Percentiles rank a stretch among this genome's conserved stretches.
Evolutionary conservation across 1,140 invertebrate species (phyloP).

Genomic region (Melitaea cinxia): DNA sequence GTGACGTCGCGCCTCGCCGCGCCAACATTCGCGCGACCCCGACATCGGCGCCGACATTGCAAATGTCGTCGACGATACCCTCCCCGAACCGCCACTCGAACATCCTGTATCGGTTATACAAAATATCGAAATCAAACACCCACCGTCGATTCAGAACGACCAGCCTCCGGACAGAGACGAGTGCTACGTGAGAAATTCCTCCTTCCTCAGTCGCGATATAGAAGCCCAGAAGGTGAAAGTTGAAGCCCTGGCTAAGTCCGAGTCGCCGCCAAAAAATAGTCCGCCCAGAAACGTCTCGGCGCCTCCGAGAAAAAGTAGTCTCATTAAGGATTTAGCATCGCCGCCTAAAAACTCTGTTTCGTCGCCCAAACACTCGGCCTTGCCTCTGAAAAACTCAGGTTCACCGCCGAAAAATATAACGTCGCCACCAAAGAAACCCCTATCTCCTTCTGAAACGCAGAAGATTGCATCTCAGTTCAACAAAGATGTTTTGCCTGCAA

Average conservation of each 20-base stretch:
- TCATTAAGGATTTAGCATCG: constrained; percentile 29
- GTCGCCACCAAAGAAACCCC: constrained; percentile 27
- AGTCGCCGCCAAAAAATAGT: constrained; percentile 32
- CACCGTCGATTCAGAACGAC: constrained; percentile 14
- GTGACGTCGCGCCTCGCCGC: constrained; percentile 78
- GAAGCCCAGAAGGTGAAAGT: constrained; percentile 54
- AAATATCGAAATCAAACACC: constrained; percentile 25
- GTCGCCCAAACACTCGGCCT: constrained; percentile 32
- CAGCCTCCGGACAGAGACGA: constrained; percentile 32
- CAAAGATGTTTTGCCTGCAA: constrained; percentile 27
- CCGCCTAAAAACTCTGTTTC: constrained; percentile 27
- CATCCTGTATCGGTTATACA: not conserved
- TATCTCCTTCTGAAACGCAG: constrained; percentile 29
- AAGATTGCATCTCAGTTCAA: constrained; percentile 35
- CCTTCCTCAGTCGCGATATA: constrained; percentile 61
- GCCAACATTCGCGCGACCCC: constrained; percentile 35
- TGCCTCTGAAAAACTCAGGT: constrained; percentile 23
- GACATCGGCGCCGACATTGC: constrained; percentile 10
- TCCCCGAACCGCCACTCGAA: not conserved
- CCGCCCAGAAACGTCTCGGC: constrained; percentile 39
- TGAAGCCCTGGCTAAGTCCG: constrained; percentile 28
- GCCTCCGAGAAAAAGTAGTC: constrained; percentile 37
- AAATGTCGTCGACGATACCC: not conserved
- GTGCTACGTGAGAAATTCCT: constrained; percentile 60
- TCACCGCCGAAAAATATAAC: constrained; percentile 30